Conservation (phyloP, 2,888 invertebrate species). For the Pegoplata infirma region DNA sequence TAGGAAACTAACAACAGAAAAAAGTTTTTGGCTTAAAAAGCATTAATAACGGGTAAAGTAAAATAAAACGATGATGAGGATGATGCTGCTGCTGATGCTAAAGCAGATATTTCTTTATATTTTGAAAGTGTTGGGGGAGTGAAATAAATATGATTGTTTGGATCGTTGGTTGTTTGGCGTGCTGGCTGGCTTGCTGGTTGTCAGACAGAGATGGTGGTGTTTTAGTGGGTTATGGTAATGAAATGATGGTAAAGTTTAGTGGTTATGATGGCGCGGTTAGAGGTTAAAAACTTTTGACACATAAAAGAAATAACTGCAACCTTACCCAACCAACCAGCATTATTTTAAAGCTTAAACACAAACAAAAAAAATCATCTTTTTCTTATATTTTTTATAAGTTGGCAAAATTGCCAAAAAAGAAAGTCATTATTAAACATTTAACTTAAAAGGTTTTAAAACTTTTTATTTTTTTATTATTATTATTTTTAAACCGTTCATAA, state of each 20-base stretch:
- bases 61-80: conserved; percentile 12
- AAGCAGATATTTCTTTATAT: conserved; percentile 6
- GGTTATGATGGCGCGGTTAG: conserved; percentile 46
- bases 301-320: conserved; percentile 18
- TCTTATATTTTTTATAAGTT: conserved; percentile 10
- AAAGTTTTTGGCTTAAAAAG: conserved; percentile 41
- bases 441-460: conserved; percentile 40
- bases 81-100: conserved; percentile 17
- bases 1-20: conserved; percentile 17
- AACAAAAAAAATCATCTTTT: conserved; percentile 14
- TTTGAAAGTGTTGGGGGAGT: neutral
- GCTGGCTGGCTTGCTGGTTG: conserved; percentile 27
- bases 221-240: conserved; percentile 32
- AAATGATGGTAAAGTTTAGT: conserved; percentile 45
- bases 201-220: conserved; percentile 22
- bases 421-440: conserved; percentile 48
- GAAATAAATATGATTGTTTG: conserved; percentile 10
- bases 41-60: conserved; percentile 36
- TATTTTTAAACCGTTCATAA: neutral
- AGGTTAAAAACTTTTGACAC: conserved; percentile 44
- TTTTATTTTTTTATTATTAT: neutral
- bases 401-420: conserved; percentile 46
- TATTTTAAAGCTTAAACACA: conserved; percentile 1
- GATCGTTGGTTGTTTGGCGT: conserved; percentile 20
- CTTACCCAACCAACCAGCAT: conserved; percentile 4